Evolutionary conservation across 2,113 vertebrate genomes (phyloP).

Genomic region (Connochaetes taurinus): DNA sequence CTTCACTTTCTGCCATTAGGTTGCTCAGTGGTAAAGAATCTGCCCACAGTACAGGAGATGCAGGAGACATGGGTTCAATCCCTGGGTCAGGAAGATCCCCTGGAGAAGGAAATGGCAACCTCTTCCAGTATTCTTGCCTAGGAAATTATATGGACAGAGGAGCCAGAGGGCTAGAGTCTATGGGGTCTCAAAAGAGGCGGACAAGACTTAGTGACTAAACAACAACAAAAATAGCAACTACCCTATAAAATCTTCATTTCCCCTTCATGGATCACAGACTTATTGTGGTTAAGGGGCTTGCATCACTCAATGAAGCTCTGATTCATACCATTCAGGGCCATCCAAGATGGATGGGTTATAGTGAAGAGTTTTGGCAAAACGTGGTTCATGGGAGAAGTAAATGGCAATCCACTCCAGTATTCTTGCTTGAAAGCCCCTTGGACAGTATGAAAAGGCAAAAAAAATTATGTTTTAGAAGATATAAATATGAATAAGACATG

Average conservation of each 20-base stretch:
- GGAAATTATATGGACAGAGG: not conserved
- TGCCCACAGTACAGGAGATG: not conserved
- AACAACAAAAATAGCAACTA: not conserved
- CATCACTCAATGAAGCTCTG: not conserved
- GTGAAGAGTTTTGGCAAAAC: not conserved
- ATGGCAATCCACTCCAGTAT: not conserved
- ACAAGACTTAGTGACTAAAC: not conserved
- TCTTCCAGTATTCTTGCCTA: not conserved
- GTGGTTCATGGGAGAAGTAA: not conserved
- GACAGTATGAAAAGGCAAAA: not conserved
- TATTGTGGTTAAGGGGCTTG: not conserved
- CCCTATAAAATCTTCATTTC: not conserved
- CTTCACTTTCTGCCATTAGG: not conserved
- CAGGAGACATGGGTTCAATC: not conserved
- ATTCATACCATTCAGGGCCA: not conserved
- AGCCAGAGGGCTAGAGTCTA: not conserved
- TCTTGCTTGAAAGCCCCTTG: not conserved
- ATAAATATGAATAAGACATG: not conserved
- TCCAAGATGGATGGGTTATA: not conserved
- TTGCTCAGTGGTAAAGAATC: not conserved
- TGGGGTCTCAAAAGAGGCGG: not conserved
- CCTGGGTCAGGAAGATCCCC: not conserved
- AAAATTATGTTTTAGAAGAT: not conserved
- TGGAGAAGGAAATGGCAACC: not conserved
- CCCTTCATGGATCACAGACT: not conserved